Percentiles rank a stretch among this genome's conserved stretches.
phyloP scores from a whole-genome alignment of 2,797 vertebrate species.

The Danio kyathit region DNA sequence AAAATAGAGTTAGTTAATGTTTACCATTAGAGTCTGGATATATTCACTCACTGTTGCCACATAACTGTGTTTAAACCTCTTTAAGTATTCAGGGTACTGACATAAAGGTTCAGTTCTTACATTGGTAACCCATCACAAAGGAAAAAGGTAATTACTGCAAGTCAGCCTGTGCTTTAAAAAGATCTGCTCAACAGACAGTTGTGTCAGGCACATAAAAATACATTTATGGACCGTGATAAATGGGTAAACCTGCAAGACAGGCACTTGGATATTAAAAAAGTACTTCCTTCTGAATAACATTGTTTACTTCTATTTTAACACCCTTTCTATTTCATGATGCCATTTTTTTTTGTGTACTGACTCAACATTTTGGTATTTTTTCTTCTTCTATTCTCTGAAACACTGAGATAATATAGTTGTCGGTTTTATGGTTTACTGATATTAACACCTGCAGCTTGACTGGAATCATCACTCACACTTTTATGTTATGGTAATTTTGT shows the following conservation, averaged over 20 bases:
- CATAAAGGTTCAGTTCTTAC: slow-evolving; percentile 1
- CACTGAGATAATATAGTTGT: slow-evolving; percentile 61
- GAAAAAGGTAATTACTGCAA: neutral
- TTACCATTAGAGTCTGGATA: too few species aligned
- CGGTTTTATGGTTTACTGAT: slow-evolving; percentile 60
- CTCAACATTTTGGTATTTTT: neutral
- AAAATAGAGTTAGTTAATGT: too few species aligned
- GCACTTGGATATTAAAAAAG: neutral
- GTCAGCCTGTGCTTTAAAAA: neutral
- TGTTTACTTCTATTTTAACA: neutral
- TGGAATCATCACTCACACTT: slow-evolving; percentile 69
- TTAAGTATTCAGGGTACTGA: slow-evolving; percentile 7
- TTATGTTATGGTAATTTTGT: slow-evolving; percentile 71
- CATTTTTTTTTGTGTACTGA: neutral
- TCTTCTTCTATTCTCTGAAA: neutral
- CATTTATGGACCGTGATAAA: slow-evolving; percentile 1
- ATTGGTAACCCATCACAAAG: neutral
- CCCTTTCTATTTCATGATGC: neutral
- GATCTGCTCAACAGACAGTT: neutral
- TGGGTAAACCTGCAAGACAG: neutral
- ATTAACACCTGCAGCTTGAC: slow-evolving; percentile 65
- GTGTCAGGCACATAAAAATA: slow-evolving; percentile 14
- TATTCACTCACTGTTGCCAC: too few species aligned
- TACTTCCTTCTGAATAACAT: neutral
- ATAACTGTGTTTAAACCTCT: too few species aligned